Evolutionary conservation across 1,140 invertebrate genomes (phyloP).

Genomic region (Rhyzopertha dominica): DNA sequence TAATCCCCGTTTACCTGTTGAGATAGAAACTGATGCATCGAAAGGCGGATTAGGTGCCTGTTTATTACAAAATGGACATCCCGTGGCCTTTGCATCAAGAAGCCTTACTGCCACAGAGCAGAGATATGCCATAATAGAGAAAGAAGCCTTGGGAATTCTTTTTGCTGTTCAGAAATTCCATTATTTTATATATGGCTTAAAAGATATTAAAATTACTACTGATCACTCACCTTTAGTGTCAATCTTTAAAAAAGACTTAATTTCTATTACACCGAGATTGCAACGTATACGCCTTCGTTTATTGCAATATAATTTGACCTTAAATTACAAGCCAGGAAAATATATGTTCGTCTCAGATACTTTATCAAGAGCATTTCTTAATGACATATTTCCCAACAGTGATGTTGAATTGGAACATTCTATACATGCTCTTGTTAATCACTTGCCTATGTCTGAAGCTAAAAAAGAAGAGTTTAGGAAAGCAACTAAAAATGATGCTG

Average conservation of each 20-base stretch:
- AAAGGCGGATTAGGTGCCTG: constrained; percentile 37
- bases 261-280: no score
- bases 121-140: constrained; percentile 46
- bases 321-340: background rate
- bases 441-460: no score
- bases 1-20: constrained; percentile 24
- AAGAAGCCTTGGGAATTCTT: constrained; percentile 44
- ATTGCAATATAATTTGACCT: background rate
- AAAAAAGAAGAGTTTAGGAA: no score
- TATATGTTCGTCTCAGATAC: no score
- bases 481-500: no score
- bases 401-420: no score
- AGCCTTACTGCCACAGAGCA: constrained; percentile 11
- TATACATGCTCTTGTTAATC: no score
- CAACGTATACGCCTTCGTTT: background rate
- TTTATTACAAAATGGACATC: constrained; percentile 38
- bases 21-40: constrained; percentile 35
- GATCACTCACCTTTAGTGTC: constrained; percentile 40
- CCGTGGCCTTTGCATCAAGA: constrained; percentile 39
- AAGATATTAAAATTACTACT: constrained; percentile 35
- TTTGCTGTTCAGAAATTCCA: constrained; percentile 41
- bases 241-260: constrained; percentile 7
- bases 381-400: no score
- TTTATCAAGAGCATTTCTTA: no score
- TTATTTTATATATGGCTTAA: constrained; percentile 37